Percentiles rank a stretch among this genome's conserved stretches.
These are phyloP conservation scores for Lapara coniferarum DNA, from an alignment of 2,888 invertebrate genomes.

Conservation along the genomic window DNA sequence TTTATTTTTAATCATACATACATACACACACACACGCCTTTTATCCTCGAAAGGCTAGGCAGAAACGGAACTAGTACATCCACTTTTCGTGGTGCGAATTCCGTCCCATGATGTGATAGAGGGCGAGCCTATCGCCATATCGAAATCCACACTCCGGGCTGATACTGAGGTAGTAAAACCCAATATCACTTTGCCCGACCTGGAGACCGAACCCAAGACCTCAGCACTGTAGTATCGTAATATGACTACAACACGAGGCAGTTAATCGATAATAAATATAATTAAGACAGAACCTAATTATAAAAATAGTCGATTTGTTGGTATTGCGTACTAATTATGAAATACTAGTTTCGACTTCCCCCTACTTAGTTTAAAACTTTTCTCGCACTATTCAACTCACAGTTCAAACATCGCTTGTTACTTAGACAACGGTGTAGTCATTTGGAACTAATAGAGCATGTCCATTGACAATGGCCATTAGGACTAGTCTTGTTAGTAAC, in stretches of 20 bases:
- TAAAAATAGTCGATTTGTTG: too few relatives aligned
- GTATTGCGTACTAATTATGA: too few relatives aligned
- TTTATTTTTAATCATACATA: too few relatives aligned
- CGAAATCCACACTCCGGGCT: background rate
- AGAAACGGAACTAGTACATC: background rate
- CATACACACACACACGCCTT: too few relatives aligned
- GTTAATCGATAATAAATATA: too few relatives aligned
- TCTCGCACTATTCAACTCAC: background rate
- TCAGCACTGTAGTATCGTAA: too few relatives aligned
- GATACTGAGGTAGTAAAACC: background rate
- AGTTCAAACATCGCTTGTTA: slow-evolving; percentile 3
- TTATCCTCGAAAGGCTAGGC: too few relatives aligned
- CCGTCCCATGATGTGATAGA: too few relatives aligned
- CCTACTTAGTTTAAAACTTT: background rate
- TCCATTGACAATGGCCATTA: slow-evolving; percentile 16
- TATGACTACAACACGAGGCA: too few relatives aligned
- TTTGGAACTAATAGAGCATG: slow-evolving; percentile 15
- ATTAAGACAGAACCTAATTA: too few relatives aligned
- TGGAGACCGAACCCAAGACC: background rate
- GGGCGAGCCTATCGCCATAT: background rate
- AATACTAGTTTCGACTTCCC: too few relatives aligned
- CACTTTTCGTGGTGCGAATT: too few relatives aligned
- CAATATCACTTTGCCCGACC: background rate
- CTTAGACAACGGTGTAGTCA: slow-evolving; percentile 6
- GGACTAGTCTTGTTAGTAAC: background rate